Evolutionary conservation across 1,140 invertebrate genomes (phyloP).

Genomic region (Conopomorpha cramerella): DNA sequence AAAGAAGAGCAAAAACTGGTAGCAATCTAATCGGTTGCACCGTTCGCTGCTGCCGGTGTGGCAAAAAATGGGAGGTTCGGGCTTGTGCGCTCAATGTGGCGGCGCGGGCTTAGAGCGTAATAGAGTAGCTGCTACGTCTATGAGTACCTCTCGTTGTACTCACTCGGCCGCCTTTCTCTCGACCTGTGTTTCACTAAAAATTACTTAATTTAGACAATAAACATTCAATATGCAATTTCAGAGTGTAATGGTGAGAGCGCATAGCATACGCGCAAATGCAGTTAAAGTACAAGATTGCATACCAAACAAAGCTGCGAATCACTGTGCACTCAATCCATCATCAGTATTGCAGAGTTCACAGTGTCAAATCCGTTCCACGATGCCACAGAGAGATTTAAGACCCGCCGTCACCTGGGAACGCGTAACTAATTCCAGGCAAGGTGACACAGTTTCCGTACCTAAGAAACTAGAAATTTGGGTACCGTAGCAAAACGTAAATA

Average conservation of each 20-base stretch:
- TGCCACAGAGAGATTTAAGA: constrained; percentile 17
- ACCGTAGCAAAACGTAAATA: constrained; percentile 31
- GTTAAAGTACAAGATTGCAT: no score
- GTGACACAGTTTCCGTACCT: constrained; percentile 36
- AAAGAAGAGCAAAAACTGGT: constrained; percentile 43
- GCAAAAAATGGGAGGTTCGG: constrained; percentile 33
- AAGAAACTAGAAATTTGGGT: no score
- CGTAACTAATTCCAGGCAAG: constrained; percentile 46
- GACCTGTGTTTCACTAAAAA: background rate
- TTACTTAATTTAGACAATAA: background rate
- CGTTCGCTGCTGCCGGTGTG: constrained; percentile 31
- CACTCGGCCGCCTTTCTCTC: no score
- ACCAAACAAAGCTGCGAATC: no score
- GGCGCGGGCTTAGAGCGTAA: constrained; percentile 20
- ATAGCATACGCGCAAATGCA: no score
- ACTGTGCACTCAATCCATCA: no score
- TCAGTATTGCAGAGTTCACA: no score
- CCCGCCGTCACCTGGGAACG: constrained; percentile 20
- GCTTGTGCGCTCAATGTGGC: constrained; percentile 21
- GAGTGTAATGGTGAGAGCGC: no score
- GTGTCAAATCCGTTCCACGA: no score
- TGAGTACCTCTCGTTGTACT: no score
- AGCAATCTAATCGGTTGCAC: constrained; percentile 51
- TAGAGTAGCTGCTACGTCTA: no score
- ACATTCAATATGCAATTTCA: background rate